Evolutionary conservation across 2,888 invertebrate species (phyloP), one percentile per base, ranked within the genome.

Genomic region (Aspidapion aeneum): DNA sequence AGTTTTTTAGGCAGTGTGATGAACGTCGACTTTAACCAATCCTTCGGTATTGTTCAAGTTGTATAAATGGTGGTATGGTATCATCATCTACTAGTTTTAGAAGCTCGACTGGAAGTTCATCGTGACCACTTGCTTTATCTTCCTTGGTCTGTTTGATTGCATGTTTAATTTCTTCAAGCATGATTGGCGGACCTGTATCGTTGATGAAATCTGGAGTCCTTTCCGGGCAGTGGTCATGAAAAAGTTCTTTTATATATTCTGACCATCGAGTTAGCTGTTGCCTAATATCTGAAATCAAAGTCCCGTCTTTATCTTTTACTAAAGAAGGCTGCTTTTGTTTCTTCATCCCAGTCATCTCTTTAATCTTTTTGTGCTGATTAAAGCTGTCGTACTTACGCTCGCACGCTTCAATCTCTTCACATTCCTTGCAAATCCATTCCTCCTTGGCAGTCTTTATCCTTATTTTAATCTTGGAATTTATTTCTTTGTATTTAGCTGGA

Each of bases 311-410:
- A 21, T 66, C 55, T 60, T 56, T 22, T 21, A 66, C 57, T 19
- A 58, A 50, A 61, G 54, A 55, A 12, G 22, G 50, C 59, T 62
- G 60, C 49, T 20, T 54, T 19, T 21, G 1, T 50, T 22, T 60
- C 50, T 20, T 55, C 22, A 35, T 58, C 50, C 59, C 64, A 20
- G 62, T 57, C 51, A 60, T 35, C 62, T 65, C 60, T 50, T 66
- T 63, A 18, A 67, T 57, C 55, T 57, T 67, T 48, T 63, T 61
- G 55, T 67, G 63, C 19, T 63, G 17, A 63, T 66, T 67, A 50
- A 66, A 68, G 21, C 19, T 35, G 54, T 65, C 66, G 57, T 68
- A 51, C 55, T 51, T 64, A 22, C 18, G 51, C 60, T 64, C 52
- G 16, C 62, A 50, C n/a, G 18, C 55, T 60, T 68, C 66, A 50